Evolutionary conservation across 92 coral and sea anemone genomes (phyloP).

Genomic region (Porites lobata): DNA sequence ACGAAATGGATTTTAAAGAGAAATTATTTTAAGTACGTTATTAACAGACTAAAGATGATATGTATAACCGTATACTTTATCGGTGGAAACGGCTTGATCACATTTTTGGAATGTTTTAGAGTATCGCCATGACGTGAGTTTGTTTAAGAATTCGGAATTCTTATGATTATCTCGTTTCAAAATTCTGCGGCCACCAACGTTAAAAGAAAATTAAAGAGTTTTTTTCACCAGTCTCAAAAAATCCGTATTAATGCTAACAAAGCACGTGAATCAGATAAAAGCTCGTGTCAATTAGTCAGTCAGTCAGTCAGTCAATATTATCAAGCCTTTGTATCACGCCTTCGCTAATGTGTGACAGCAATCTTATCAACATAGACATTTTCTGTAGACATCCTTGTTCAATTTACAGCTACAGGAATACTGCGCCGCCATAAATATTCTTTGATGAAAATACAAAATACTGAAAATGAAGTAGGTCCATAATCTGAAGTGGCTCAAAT

Average conservation of each 20-base stretch:
- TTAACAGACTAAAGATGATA: too few relatives aligned
- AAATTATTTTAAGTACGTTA: neutral
- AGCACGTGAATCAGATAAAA: neutral
- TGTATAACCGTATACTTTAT: neutral
- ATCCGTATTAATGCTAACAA: neutral
- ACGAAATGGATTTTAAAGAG: neutral
- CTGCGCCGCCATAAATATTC: neutral
- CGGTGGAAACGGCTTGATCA: neutral
- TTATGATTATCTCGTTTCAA: neutral
- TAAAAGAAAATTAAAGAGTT: neutral
- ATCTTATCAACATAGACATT: neutral
- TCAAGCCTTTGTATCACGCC: constrained; percentile 18
- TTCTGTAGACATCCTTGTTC: constrained; percentile 1
- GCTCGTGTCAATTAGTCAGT: neutral
- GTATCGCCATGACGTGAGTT: neutral
- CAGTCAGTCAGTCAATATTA: constrained; percentile 35
- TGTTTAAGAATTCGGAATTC: neutral
- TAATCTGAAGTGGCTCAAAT: neutral
- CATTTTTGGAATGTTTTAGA: neutral
- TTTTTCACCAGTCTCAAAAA: neutral
- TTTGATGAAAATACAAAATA: neutral
- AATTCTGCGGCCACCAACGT: neutral
- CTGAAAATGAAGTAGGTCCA: neutral
- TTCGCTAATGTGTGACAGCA: neutral
- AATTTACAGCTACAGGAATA: neutral